Conservation (phyloP, 1,140 invertebrate genomes). For the Heliconius hermathena region DNA sequence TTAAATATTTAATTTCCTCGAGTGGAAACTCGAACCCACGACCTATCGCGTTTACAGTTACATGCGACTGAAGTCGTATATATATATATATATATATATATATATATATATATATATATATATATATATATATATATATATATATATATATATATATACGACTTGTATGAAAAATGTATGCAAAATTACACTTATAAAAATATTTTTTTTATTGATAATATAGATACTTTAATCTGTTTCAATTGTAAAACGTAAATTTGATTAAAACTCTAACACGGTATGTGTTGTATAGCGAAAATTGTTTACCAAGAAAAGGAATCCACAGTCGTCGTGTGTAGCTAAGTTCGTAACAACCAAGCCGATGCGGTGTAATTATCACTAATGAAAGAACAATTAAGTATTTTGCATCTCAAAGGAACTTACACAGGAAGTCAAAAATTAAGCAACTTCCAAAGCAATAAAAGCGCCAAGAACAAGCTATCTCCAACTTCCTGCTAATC, state of each 20-base stretch:
- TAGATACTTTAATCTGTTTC: neutral
- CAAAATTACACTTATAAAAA: neutral
- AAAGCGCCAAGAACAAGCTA: constrained; percentile 42
- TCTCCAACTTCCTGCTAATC: constrained; percentile 45
- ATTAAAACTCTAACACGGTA: neutral
- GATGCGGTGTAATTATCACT: neutral
- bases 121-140: too few relatives aligned
- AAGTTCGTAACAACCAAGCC: neutral
- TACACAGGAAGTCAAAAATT: constrained; percentile 34
- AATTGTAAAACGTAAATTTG: neutral
- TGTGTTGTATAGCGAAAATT: neutral
- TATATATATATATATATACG: too few relatives aligned
- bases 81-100: too few relatives aligned
- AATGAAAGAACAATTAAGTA: constrained; percentile 30
- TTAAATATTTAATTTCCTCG: too few relatives aligned
- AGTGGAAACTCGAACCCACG: too few relatives aligned
- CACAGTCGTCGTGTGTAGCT: neutral
- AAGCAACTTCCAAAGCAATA: constrained; percentile 40
- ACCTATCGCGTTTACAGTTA: too few relatives aligned
- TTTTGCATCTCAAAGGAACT: constrained; percentile 29
- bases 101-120: too few relatives aligned
- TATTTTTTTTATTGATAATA: neutral
- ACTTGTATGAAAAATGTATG: constrained; percentile 7
- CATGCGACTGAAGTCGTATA: too few relatives aligned
- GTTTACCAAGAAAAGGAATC: neutral